Percentiles rank a stretch among this genome's conserved stretches.
These are phyloP conservation scores for Apteryx owenii DNA, from an alignment of 2,113 vertebrate genomes.

Conservation along the genomic window DNA sequence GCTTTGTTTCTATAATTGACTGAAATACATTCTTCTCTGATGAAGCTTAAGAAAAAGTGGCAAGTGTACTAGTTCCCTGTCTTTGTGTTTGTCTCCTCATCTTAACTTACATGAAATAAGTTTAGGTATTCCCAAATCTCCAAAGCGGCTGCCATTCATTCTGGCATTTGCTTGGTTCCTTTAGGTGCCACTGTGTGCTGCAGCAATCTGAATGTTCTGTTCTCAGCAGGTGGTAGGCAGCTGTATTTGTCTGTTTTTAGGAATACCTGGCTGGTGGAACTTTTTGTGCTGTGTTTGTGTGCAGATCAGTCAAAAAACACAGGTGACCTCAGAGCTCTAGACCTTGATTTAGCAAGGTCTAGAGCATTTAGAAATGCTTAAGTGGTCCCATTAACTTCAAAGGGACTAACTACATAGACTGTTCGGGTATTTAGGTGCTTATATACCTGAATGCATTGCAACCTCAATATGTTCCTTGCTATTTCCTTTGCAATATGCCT, in stretches of 20 bases:
- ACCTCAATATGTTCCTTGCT: neutral
- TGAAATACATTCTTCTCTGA: neutral
- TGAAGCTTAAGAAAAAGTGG: neutral
- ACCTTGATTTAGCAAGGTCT: neutral
- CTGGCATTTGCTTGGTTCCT: neutral
- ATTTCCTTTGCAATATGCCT: neutral
- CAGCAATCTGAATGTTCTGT: neutral
- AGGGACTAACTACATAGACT: neutral
- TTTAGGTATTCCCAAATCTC: neutral
- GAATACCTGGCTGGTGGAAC: neutral
- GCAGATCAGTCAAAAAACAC: neutral
- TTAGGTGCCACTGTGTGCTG: neutral
- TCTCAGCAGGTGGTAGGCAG: neutral
- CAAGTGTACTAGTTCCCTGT: neutral
- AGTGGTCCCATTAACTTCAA: neutral
- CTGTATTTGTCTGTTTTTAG: neutral
- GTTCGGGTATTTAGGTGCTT: neutral
- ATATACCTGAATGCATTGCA: neutral
- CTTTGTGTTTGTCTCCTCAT: neutral
- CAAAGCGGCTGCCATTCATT: neutral
- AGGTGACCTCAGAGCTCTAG: neutral
- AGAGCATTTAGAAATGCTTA: neutral
- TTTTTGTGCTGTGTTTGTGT: neutral
- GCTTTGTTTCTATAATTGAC: constrained; percentile 14
- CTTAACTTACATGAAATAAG: neutral